Evolutionary conservation across 2,797 vertebrate genomes (phyloP), one percentile per base, ranked within the genome.

Genomic region (Sardinella longiceps): DNA sequence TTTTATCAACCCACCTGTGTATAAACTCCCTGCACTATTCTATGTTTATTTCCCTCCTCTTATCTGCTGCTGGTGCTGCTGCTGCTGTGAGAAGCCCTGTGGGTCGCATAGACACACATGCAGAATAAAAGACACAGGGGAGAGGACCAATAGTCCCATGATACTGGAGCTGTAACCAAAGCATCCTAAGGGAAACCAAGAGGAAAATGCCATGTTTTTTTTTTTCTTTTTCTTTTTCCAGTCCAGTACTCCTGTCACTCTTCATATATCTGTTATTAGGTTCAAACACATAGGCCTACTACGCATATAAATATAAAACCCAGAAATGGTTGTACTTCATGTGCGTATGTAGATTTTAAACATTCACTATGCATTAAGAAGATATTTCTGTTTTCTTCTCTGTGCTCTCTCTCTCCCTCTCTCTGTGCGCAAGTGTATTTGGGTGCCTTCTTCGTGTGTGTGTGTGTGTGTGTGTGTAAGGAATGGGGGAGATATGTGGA

Each of bases 181-280:
- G 33, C 66, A 33, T 70, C 66, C 30, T 6, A 7, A 77, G 37
- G 70, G 70, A 77, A 77, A 23, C 5, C 7, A 20, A 77, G 37
- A 43, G 37, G 70, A 77, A 77, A 43, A 77, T 74, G 66, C 28
- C 60, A 66, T 66, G 60, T 66, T 66, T 30, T 66, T 37, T 74
- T n/a, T n/a, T n/a, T n/a, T n/a, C n/a, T n/a, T n/a, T n/a, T n/a
- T n/a, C n/a, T n/a, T n/a, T 77, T 33, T 48, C 11, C 70, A 77
- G 70, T 5, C 70, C 70, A 77, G 70, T 10, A 12, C 70, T 43
- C 60, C 25, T 37, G 33, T 20, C 33, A 74, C 14, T 74, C 60
- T 39, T 39, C 20, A 4, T 37, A 39, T 33, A 28, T 74, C 30
- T 20, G 33, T 39, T 18, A 23, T 56, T 56, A 23, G 0, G 53